These are phyloP conservation scores for Chrysolina haemoptera DNA, from an alignment of 2,888 invertebrate species.

Conservation along the genomic window DNA sequence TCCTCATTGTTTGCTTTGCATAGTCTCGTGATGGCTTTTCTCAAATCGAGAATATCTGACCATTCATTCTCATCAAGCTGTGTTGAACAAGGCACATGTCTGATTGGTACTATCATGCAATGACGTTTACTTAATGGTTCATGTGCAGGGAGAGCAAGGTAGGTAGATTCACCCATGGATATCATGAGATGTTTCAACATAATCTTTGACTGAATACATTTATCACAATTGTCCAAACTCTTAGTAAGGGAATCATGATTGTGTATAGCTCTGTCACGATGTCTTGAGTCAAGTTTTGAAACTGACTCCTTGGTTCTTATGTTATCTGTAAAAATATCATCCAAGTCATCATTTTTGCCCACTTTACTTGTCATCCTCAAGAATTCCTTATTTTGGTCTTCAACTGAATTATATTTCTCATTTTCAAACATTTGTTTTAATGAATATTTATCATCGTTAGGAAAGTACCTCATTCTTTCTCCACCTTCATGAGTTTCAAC, in stretches of 20 bases:
- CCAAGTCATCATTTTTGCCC: conserved; percentile 82
- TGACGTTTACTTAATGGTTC: conserved; percentile 89
- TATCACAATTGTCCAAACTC: conserved; percentile 84
- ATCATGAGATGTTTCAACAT: conserved; percentile 90
- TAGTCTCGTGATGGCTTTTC: conserved; percentile 84
- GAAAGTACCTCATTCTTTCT: conserved; percentile 86
- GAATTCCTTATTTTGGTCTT: conserved; percentile 87
- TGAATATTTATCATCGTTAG: conserved; percentile 91
- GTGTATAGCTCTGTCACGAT: conserved; percentile 78
- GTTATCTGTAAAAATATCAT: conserved; percentile 87
- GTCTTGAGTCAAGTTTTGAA: conserved; percentile 75
- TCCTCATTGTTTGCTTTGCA: conserved; percentile 82
- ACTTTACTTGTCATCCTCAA: conserved; percentile 80
- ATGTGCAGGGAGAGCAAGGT: conserved; percentile 85
- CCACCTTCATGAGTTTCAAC: conserved; percentile 82
- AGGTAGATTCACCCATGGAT: conserved; percentile 86
- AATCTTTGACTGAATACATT: conserved; percentile 86
- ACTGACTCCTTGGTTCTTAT: conserved; percentile 79
- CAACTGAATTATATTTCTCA: conserved; percentile 85
- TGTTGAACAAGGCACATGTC: conserved; percentile 86
- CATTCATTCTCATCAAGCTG: conserved; percentile 95
- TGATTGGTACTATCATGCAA: conserved; percentile 87
- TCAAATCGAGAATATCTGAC: conserved; percentile 87
- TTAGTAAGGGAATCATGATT: conserved; percentile 81
- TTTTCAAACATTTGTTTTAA: conserved; percentile 88